Percentiles rank a stretch among this genome's conserved stretches.
Evolutionary conservation across 2,113 vertebrate genomes (phyloP).

Genomic region (Mus musculus): DNA sequence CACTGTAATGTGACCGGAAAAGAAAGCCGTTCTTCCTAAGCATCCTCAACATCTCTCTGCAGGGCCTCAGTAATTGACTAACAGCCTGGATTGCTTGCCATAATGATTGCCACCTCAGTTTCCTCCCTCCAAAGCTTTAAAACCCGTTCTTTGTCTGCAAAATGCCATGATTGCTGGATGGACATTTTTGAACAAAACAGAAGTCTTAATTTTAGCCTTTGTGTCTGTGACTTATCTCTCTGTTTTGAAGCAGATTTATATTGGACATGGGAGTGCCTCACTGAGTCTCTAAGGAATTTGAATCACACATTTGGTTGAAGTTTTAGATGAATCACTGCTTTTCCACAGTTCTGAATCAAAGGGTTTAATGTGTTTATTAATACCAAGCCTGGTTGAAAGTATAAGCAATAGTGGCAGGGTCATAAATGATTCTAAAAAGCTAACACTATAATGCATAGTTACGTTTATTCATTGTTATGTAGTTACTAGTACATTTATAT

Average conservation of each 20-base stretch:
- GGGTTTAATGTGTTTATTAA: conserved; percentile 70
- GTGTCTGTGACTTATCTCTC: conserved; percentile 7
- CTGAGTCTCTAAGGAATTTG: conserved; percentile 63
- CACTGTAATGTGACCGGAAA: conserved; percentile 46
- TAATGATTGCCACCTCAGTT: conserved; percentile 28
- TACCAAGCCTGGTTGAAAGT: conserved; percentile 69
- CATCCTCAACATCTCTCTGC: neutral
- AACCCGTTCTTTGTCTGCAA: conserved; percentile 26
- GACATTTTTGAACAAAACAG: conserved; percentile 57
- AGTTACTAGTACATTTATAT: conserved; percentile 87
- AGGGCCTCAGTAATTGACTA: neutral
- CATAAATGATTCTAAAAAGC: conserved; percentile 82
- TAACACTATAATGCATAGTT: conserved; percentile 87
- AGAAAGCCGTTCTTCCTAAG: conserved; percentile 42
- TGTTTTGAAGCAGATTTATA: conserved; percentile 39
- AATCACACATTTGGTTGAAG: conserved; percentile 41
- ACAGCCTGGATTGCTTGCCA: conserved; percentile 1
- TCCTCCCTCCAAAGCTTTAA: conserved; percentile 48
- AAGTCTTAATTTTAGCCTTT: conserved; percentile 56
- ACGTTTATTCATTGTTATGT: conserved; percentile 84
- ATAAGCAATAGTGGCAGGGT: conserved; percentile 79
- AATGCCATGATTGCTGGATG: conserved; percentile 49
- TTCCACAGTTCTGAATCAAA: conserved; percentile 36
- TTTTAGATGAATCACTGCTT: conserved; percentile 57
- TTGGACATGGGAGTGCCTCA: conserved; percentile 36